Conservation (phyloP, 2,113 vertebrate genomes). For the Hemiscyllium ocellatum region DNA sequence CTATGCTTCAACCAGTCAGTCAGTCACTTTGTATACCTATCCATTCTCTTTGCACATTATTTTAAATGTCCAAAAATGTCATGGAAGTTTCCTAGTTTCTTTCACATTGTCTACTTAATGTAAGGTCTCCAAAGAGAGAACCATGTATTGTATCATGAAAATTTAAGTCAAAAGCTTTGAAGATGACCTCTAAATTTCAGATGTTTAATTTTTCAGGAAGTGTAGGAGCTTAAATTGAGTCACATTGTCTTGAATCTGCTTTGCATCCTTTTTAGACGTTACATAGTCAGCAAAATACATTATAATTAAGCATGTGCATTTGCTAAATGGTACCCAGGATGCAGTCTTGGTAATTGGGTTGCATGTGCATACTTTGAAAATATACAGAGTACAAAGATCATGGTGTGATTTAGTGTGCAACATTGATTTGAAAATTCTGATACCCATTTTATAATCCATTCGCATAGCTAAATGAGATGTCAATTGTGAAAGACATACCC, state of each 20-base stretch:
- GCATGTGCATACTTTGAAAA: not conserved
- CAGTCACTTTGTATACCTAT: not conserved
- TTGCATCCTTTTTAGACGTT: not conserved
- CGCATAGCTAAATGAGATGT: not conserved
- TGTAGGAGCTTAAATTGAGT: not conserved
- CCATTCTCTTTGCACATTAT: not conserved
- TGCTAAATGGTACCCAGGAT: not conserved
- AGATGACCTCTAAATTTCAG: not conserved
- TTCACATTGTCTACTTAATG: not conserved
- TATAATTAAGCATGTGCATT: not conserved
- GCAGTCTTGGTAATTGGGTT: not conserved
- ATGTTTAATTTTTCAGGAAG: not conserved
- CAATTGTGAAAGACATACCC: not conserved
- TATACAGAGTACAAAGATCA: not conserved
- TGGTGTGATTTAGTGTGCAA: not conserved
- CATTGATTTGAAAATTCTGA: not conserved
- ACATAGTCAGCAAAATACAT: not conserved
- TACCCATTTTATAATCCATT: not conserved
- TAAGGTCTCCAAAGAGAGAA: not conserved
- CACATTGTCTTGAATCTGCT: not conserved
- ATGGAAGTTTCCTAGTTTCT: not conserved
- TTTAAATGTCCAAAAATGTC: not conserved
- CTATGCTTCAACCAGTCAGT: not conserved
- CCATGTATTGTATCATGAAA: not conserved
- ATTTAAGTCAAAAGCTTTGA: not conserved